Conservation (phyloP, 2,113 vertebrate species). For the Columba janthina region DNA sequence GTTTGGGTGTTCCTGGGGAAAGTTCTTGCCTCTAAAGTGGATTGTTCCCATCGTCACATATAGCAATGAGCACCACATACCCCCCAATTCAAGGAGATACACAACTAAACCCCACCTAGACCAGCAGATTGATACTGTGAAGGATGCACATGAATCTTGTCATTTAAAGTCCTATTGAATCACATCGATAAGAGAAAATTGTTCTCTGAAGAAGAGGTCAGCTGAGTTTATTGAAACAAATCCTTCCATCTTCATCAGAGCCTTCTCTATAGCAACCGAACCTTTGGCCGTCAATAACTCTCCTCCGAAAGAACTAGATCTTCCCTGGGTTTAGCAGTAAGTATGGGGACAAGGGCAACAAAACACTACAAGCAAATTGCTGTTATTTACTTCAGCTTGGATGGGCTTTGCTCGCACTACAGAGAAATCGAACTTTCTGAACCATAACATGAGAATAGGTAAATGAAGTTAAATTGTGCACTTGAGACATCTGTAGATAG, state of each 20-base stretch:
- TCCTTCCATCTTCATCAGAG: conserved; percentile 52
- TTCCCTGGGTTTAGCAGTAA: conserved; percentile 6
- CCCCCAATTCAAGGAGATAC: conserved; percentile 52
- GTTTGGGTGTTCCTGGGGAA: not conserved
- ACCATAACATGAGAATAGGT: not conserved
- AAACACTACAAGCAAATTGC: conserved; percentile 24
- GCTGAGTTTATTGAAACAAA: conserved; percentile 47
- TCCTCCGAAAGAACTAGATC: not conserved
- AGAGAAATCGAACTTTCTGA: conserved; percentile 1
- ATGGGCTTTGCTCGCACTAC: not conserved
- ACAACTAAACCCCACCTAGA: not conserved
- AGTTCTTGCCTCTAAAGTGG: not conserved
- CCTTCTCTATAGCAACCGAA: conserved; percentile 26
- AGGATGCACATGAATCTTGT: conserved; percentile 46
- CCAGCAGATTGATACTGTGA: not conserved
- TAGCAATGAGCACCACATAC: conserved; percentile 18
- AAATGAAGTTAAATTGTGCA: conserved; percentile 31
- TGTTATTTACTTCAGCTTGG: not conserved
- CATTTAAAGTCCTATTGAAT: conserved; percentile 31
- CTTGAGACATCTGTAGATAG: not conserved
- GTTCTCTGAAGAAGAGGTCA: conserved; percentile 51
- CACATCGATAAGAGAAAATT: conserved; percentile 36
- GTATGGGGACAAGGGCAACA: not conserved
- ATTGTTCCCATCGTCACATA: not conserved
- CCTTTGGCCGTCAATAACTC: not conserved